Evolutionary conservation across 2,888 invertebrate genomes (phyloP).

Genomic region (Cremastinae sp.): DNA sequence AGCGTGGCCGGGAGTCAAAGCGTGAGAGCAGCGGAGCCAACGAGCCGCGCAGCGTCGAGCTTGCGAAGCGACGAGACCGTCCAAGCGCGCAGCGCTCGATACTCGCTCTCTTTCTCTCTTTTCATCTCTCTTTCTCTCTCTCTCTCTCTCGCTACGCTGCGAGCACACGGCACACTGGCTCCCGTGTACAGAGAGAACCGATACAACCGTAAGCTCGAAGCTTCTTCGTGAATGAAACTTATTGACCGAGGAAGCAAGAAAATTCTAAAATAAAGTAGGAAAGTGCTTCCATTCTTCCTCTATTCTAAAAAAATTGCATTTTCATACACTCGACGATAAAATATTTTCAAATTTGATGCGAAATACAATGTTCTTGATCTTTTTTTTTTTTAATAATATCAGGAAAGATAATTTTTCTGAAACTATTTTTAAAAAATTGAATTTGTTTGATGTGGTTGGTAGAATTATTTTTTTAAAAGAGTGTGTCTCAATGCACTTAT

Average conservation of each 20-base stretch:
- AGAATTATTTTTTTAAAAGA: too few relatives aligned
- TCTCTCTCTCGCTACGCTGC: background rate
- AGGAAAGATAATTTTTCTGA: too few relatives aligned
- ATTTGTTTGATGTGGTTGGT: too few relatives aligned
- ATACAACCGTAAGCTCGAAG: too few relatives aligned
- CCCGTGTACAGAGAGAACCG: background rate
- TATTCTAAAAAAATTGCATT: too few relatives aligned
- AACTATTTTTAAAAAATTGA: too few relatives aligned
- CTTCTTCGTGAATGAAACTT: background rate
- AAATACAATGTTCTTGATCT: too few relatives aligned
- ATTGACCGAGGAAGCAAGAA: slow-evolving; percentile 12
- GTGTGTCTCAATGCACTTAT: too few relatives aligned
- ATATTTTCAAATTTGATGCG: too few relatives aligned
- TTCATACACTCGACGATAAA: too few relatives aligned
- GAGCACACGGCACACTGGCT: slow-evolving; percentile 2
- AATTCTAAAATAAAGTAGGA: slow-evolving; percentile 11
- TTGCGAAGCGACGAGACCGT: slow-evolving; percentile 42
- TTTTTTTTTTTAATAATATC: too few relatives aligned
- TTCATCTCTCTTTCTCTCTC: slow-evolving; percentile 20
- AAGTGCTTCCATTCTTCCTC: too few relatives aligned
- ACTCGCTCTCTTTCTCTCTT: slow-evolving; percentile 20
- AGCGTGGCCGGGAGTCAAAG: slow-evolving; percentile 43
- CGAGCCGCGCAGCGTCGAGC: slow-evolving; percentile 46
- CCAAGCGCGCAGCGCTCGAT: slow-evolving; percentile 53
- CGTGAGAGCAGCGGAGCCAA: slow-evolving; percentile 51